phyloP scores from a whole-genome alignment of 2,888 invertebrate species.

The Panorpa germanica region DNA sequence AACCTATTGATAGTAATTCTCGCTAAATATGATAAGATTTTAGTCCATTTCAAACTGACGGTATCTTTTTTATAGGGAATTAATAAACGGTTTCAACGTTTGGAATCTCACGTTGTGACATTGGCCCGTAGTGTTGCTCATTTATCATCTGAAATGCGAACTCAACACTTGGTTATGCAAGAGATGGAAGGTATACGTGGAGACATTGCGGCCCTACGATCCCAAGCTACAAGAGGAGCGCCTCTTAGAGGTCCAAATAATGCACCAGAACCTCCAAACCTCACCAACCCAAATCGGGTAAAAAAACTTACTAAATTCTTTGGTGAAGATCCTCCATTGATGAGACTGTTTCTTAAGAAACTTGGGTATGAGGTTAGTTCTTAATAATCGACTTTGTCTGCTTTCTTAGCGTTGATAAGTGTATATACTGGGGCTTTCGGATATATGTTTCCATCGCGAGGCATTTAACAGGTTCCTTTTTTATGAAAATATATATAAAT shows the following conservation, averaged over 20 bases:
- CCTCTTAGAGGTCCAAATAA: slow-evolving; percentile 16
- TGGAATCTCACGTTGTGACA: slow-evolving; percentile 84
- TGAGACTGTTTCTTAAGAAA: slow-evolving; percentile 75
- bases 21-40: too few relatives aligned
- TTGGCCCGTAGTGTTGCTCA: slow-evolving; percentile 79
- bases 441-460: too few relatives aligned
- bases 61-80: slow-evolving; percentile 39
- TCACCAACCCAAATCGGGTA: slow-evolving; percentile 73
- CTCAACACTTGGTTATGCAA: slow-evolving; percentile 74
- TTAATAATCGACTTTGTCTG: background rate
- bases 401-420: background rate
- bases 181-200: slow-evolving; percentile 76
- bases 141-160: slow-evolving; percentile 77
- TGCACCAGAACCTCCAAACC: slow-evolving; percentile 42
- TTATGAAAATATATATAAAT: slow-evolving; percentile 6
- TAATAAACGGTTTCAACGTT: slow-evolving; percentile 69
- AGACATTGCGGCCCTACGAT: slow-evolving; percentile 49
- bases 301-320: slow-evolving; percentile 85
- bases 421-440: too few relatives aligned
- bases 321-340: slow-evolving; percentile 80
- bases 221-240: slow-evolving; percentile 11
- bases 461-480: slow-evolving; percentile 2
- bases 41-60: too few relatives aligned
- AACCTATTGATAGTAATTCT: too few relatives aligned
- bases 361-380: slow-evolving; percentile 69